Evolutionary conservation across 2,888 invertebrate species (phyloP), one percentile per base, ranked within the genome.

Genomic region (Amphipoea oculea): DNA sequence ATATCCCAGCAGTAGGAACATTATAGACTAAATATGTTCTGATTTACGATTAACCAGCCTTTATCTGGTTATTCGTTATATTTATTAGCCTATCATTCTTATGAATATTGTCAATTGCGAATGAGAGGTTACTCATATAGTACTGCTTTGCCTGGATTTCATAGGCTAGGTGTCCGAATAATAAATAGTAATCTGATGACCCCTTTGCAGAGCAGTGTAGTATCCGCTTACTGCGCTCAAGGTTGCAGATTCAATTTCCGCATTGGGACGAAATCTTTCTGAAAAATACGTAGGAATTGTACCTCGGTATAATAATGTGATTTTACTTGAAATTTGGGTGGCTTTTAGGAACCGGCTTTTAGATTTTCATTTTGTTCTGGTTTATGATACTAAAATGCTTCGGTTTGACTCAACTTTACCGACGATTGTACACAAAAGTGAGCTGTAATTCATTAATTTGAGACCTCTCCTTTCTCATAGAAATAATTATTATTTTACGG

Each of bases 221-320:
- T 75, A 60, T 82, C 67, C 60, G 76, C 6, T 74, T 67, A 36
- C 66, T 12, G 6, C 66, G 36, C 57, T 42, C 74, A 74, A 60
- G 66, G 75, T 66, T 67, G n/a, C 45, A 36, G 12, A 82, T 82
- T 82, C 82, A 75, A 80, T 80, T 82, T 80, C 82, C 80, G 82
- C 36, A 17, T 62, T 54, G 54, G n/a, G 12, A 54, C 45, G 36
- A 62, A 82, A 82, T 67, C 51, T 45, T 54, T 14, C 60, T n/a
- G 36, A 83, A 82, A 81, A 76, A 69, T 63, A 63, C 29, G 66
- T 67, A n/a, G 14, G 29, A 66, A 60, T n/a, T 73, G 23, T 73
- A 29, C 20, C 11, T 68, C 20, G 29, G 20, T 11, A 57, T 72
- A 65, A 81, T 73, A 36, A 60, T 51, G 14, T 7, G 23, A 73